Evolutionary conservation across 2,888 invertebrate species (phyloP).

Genomic region (Oligia fasciuncula): DNA sequence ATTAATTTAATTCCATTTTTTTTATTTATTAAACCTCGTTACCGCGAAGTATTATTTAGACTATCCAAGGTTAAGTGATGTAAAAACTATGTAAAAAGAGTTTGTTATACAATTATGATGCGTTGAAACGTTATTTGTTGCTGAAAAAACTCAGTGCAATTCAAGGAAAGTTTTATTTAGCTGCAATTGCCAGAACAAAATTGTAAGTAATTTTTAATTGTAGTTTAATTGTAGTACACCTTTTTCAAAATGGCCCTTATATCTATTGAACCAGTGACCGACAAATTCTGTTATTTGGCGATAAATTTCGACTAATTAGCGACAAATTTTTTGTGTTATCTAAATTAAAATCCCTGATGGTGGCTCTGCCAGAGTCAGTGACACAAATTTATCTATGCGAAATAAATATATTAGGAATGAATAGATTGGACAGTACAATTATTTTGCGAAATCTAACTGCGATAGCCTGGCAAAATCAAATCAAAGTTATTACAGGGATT

Average conservation of each 20-base stretch:
- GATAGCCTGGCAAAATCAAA: not conserved
- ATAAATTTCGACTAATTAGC: too few species aligned
- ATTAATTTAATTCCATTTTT: not conserved
- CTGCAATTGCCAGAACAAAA: constrained; percentile 9
- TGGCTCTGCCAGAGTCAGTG: too few species aligned
- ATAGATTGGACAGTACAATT: not conserved
- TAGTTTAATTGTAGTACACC: not conserved
- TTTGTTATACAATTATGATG: constrained; percentile 47
- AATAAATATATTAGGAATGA: too few species aligned
- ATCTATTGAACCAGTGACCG: too few species aligned
- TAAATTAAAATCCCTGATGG: too few species aligned
- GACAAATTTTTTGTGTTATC: too few species aligned
- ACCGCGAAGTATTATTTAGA: constrained; percentile 52
- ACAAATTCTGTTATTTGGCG: too few species aligned
- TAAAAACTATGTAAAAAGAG: constrained; percentile 35
- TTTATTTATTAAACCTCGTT: constrained; percentile 19
- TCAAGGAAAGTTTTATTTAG: constrained; percentile 22
- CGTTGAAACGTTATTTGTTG: constrained; percentile 28
- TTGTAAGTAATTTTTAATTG: constrained; percentile 43
- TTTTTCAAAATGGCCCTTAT: too few species aligned
- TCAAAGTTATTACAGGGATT: not conserved
- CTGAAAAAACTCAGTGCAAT: constrained; percentile 33
- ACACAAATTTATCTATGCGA: too few species aligned
- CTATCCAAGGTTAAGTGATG: constrained; percentile 68
- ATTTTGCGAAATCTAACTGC: not conserved